phyloP scores from a whole-genome alignment of 2,797 vertebrate genomes.

The Picus viridis region DNA sequence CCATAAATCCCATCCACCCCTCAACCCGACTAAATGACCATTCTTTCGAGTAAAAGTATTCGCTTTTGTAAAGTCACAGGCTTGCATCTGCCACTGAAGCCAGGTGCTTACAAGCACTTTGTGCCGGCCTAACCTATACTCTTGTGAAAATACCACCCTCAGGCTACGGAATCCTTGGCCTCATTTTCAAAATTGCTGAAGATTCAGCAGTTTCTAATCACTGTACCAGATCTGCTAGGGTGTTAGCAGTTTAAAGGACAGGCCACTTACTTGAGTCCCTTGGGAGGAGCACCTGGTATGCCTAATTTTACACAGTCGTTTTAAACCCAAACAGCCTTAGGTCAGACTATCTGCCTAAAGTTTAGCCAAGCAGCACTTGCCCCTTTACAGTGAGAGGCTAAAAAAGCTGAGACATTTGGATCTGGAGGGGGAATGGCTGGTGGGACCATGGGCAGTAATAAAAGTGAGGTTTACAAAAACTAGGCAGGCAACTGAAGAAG shows the following conservation, averaged over 20 bases:
- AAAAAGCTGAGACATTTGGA: neutral
- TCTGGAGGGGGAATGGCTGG: neutral
- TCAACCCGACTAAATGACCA: neutral
- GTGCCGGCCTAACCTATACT: neutral
- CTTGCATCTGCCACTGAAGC: neutral
- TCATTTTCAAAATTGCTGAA: constrained; percentile 54
- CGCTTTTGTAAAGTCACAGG: neutral
- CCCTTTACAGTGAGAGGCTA: neutral
- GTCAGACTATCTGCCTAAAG: neutral
- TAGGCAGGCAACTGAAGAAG: fast-evolving
- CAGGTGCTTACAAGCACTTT: constrained; percentile 23
- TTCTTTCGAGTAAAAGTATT: neutral
- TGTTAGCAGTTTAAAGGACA: neutral
- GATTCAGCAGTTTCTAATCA: constrained; percentile 49
- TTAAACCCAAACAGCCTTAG: neutral
- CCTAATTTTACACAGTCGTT: constrained; percentile 18
- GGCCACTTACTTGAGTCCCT: neutral
- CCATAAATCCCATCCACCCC: neutral
- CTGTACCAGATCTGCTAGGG: neutral
- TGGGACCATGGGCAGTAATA: fast-evolving
- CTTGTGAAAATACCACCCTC: constrained; percentile 37
- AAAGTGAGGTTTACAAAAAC: neutral
- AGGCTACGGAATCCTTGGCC: constrained; percentile 17
- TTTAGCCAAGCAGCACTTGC: neutral
- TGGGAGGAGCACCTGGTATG: neutral